Evolutionary conservation across 2,113 vertebrate species (phyloP), one percentile per base, ranked within the genome.

Genomic region (Percopsis transmontana): DNA sequence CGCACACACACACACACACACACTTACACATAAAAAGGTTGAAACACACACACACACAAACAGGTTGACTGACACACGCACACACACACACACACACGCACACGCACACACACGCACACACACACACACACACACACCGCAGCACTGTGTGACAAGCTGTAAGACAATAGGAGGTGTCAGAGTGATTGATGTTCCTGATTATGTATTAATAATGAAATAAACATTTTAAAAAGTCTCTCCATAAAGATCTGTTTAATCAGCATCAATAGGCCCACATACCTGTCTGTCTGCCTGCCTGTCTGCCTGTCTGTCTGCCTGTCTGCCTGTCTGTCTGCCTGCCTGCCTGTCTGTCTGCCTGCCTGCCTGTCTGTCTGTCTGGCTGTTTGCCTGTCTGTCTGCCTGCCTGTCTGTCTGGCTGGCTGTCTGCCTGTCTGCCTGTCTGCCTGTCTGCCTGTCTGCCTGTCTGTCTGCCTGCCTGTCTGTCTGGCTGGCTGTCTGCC

Each of bases 201-300:
- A 87, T 62, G 69, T 69, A 64, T 83, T 86, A 88, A 90, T 90
- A 90, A 90, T 88, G 83, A 88, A 90, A 90, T 90, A 86, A 90
- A 90, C 73, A 78, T 78, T 33, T 33, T 79, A 82, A 79, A 86
- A 82, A 85, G 71, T 80, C 76, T 57, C 74, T 82, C 53, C 76
- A 73, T 76, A 56, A 81, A 84, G 63, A 77, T 74, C 62, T 52
- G 42, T 47, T 68, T 64, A 80, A 77, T 9, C 41, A 33, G 58
- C 53, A 40, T 3, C 69, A 19, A 3, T 39, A 1, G n/a, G n/a
- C 50, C 20, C 11, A 6, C 12, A 61, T 42, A 13, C 73, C 58
- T 59, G 55, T 66, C 51, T 51, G 24, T 71, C 66, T 60, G 40
- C 3, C 42, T 54, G 11, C 23, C 52, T 54, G 10, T 24, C 27